Evolutionary conservation across 2,888 invertebrate species (phyloP).

Genomic region (Galeopsomyia nigrocyanea): DNA sequence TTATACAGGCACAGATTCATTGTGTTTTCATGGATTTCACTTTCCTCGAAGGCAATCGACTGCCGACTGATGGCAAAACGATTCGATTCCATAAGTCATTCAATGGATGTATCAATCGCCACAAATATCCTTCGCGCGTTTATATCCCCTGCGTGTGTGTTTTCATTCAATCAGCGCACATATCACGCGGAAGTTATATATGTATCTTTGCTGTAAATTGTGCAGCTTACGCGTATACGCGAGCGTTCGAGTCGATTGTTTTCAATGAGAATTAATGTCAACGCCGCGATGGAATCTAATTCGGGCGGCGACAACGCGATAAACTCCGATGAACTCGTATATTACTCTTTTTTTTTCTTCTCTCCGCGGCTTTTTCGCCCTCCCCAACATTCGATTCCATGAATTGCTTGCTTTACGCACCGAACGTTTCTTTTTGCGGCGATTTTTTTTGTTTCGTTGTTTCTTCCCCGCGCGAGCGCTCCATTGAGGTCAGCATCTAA

Average conservation of each 20-base stretch:
- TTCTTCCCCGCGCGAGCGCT: too few relatives aligned
- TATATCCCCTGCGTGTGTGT: too few relatives aligned
- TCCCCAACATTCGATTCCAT: slow-evolving; percentile 14
- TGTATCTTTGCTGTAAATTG: too few relatives aligned
- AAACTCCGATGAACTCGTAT: slow-evolving; percentile 29
- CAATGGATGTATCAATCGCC: neutral
- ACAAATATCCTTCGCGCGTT: too few relatives aligned
- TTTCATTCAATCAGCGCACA: slow-evolving; percentile 10
- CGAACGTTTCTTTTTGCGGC: too few relatives aligned
- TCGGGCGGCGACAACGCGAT: slow-evolving; percentile 25
- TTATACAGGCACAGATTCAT: too few relatives aligned
- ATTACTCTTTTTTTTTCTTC: neutral
- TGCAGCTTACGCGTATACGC: slow-evolving; percentile 4
- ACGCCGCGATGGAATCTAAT: slow-evolving; percentile 23
- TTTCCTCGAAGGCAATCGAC: too few relatives aligned
- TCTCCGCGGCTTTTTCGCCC: neutral
- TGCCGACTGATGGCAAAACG: neutral
- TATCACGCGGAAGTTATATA: slow-evolving; percentile 27
- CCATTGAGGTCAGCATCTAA: slow-evolving; percentile 14
- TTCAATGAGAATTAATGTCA: slow-evolving; percentile 39
- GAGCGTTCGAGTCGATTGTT: slow-evolving; percentile 21
- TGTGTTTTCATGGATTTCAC: too few relatives aligned
- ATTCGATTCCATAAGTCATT: slow-evolving; percentile 12
- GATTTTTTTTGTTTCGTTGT: too few relatives aligned
- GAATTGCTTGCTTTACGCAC: slow-evolving; percentile 5